Conservation (phyloP, 2,888 invertebrate genomes). For the Teinopalpus imperialis region DNA sequence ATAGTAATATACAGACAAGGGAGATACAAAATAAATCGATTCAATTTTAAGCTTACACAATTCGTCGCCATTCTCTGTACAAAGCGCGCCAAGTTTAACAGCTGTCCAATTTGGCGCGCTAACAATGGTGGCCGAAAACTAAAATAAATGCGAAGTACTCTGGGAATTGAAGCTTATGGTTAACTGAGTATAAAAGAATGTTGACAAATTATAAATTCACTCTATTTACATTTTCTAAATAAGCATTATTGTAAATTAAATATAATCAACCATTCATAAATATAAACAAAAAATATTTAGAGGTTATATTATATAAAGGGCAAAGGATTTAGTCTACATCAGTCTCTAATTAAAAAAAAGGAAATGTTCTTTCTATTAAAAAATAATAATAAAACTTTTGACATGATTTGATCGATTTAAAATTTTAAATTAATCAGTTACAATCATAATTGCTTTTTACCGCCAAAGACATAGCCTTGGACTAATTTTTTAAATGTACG, state of each 20-base stretch:
- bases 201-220: slow-evolving; percentile 9
- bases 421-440: neutral
- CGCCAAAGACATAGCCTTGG: neutral
- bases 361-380: neutral
- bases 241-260: slow-evolving; percentile 1
- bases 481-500: neutral
- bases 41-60: slow-evolving; percentile 29
- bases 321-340: slow-evolving; percentile 15
- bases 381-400: neutral
- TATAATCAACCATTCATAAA: neutral
- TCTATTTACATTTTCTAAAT: slow-evolving; percentile 19
- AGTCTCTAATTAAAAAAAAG: slow-evolving; percentile 19
- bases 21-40: slow-evolving; percentile 27
- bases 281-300: neutral
- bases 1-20: slow-evolving; percentile 34
- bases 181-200: slow-evolving; percentile 6
- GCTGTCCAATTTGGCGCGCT: neutral
- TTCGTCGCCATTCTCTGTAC: neutral
- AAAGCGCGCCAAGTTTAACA: neutral
- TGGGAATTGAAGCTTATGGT: neutral
- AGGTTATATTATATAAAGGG: neutral
- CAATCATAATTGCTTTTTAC: neutral
- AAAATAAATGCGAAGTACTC: slow-evolving; percentile 19
- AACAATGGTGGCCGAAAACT: slow-evolving; percentile 1
- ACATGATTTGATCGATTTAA: neutral